Evolutionary conservation across 2,888 invertebrate species (phyloP), one percentile per base, ranked within the genome.

Genomic region (Ptychoptera contaminata): DNA sequence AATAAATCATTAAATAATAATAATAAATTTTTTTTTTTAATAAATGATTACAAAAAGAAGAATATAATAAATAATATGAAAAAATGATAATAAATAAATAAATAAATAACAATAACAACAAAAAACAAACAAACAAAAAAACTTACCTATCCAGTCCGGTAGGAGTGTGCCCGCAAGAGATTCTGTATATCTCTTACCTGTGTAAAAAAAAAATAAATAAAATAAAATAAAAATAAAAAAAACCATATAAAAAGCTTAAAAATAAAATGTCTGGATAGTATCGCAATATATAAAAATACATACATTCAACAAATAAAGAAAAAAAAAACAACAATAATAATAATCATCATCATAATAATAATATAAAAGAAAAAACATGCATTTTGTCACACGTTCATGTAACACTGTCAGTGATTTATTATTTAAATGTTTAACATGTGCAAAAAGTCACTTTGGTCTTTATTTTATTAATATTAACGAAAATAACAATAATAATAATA

Each of bases 171-270:
- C 65, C 64, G 66, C 66, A 65, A 66, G 66, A 66, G 66, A 66
- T 66, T 66, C 66, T 58, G 66, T 62, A 59, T 66, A 66, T 66
- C 66, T 65, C 66, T 66, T 66, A 66, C 66, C 66, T 66, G 59
- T 39, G 65, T 64, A 46, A 43, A 10, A 34, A 16, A 39, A 15
- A 46, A 35, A 14, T 30, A 30, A 38, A 10, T 42, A 45, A 23
- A 5, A 23, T 5, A 23, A 23, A 5, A 23, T 5, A 5, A 23
- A 23, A 7, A 23, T 5, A 3, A 7, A 5, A 23, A 23, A 23
- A 23, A 23, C 4, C 23, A 23, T 23, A 23, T 23, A 5, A 23
- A 23, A 23, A 23, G 23, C 23, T 23, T 23, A 23, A 23, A 40
- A 12, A 40, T 30, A 12, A 40, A 23, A 23, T 23, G 23, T 23